A percentile compares a stretch with the other conserved stretches of the same genome.
phyloP scores from a whole-genome alignment of 2,797 vertebrate species.

The Denticeps clupeoides region DNA sequence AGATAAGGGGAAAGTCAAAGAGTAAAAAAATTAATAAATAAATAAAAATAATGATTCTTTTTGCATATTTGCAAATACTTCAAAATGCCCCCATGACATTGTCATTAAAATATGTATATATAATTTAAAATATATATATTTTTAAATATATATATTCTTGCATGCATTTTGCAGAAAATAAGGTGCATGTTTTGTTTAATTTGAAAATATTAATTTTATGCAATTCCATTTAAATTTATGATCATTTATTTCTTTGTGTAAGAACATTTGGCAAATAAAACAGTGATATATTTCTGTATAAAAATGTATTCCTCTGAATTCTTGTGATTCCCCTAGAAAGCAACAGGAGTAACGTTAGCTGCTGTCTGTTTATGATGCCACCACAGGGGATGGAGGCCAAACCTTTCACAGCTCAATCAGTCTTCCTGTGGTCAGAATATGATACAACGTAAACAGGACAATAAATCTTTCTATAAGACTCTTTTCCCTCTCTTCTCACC shows the following conservation, averaged over 20 bases:
- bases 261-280: not conserved
- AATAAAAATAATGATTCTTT: no score
- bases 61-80: no score
- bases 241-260: no score
- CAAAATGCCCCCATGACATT: no score
- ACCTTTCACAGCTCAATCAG: slow-evolving; percentile 21
- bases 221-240: no score
- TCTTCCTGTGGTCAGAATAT: slow-evolving; percentile 44
- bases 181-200: not conserved
- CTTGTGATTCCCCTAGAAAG: not conserved
- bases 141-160: not conserved
- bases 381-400: slow-evolving; percentile 37
- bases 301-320: not conserved
- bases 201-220: no score
- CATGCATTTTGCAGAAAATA: no score
- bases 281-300: no score
- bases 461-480: slow-evolving; percentile 50
- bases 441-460: slow-evolving; percentile 53
- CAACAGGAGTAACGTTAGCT: not conserved
- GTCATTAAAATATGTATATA: not conserved
- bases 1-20: no score
- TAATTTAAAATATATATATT: not conserved
- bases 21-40: no score
- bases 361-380: not conserved
- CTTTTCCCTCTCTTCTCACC: slow-evolving; percentile 33